phyloP scores from a whole-genome alignment of 1,140 invertebrate genomes.

The Drosophila subpulchrella region DNA sequence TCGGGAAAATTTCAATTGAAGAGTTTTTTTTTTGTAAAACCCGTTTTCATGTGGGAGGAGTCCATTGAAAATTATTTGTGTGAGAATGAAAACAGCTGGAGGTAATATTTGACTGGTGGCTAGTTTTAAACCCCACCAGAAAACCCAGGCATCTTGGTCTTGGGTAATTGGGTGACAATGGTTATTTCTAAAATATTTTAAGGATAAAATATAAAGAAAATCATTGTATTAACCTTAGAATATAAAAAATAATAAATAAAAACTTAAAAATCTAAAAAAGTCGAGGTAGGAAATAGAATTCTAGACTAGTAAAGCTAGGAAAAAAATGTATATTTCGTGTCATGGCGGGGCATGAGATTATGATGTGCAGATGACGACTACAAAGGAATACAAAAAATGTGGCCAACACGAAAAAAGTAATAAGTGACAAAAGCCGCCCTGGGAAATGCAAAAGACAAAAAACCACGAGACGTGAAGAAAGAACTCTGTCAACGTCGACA shows the following conservation, averaged over 20 bases:
- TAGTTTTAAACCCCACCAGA: neutral
- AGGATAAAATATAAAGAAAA: too few species aligned
- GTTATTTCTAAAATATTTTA: neutral
- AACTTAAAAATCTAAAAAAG: neutral
- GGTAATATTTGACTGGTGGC: conserved; percentile 4
- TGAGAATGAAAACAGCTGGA: conserved; percentile 28
- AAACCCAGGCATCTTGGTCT: neutral
- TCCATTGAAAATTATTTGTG: conserved; percentile 12
- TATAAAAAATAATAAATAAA: too few species aligned
- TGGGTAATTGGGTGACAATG: neutral
- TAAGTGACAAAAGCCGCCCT: conserved; percentile 45
- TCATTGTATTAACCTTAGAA: too few species aligned
- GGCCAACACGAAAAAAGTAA: conserved; percentile 38
- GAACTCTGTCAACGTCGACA: conserved; percentile 43
- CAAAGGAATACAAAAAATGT: conserved; percentile 30
- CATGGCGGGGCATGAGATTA: conserved; percentile 28
- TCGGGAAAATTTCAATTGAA: conserved; percentile 37
- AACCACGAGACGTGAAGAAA: conserved; percentile 15
- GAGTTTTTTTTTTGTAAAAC: conserved; percentile 10
- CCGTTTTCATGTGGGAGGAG: conserved; percentile 17
- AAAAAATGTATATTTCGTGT: conserved; percentile 7
- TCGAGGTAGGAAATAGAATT: neutral
- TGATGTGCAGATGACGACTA: conserved; percentile 25
- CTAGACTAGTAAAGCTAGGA: conserved; percentile 4
- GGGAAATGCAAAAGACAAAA: conserved; percentile 39